Evolutionary conservation across 1,140 invertebrate genomes (phyloP).

Genomic region (Oedothorax gibbosus): DNA sequence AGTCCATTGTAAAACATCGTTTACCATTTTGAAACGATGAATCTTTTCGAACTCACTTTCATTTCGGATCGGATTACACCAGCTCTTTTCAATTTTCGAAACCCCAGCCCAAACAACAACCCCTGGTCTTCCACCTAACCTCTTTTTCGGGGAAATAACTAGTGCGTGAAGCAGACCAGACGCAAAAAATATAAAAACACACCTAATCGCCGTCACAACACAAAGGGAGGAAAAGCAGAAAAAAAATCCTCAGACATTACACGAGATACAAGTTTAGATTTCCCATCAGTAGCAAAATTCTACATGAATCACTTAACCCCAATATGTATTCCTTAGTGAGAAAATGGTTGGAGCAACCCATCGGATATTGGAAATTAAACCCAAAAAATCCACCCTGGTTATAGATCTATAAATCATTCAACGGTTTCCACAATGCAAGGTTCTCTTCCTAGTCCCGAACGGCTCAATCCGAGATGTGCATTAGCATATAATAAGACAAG

Average conservation of each 20-base stretch:
- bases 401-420: constrained; percentile 33
- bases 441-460: background rate
- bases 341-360: constrained; percentile 9
- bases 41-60: too few relatives aligned
- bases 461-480: constrained; percentile 27
- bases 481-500: constrained; percentile 56
- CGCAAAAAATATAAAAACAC: constrained; percentile 3
- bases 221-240: background rate
- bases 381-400: constrained; percentile 18
- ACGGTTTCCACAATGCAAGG: background rate
- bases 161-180: constrained; percentile 25
- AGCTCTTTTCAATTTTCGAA: too few relatives aligned
- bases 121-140: constrained; percentile 3
- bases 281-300: constrained; percentile 6
- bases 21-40: too few relatives aligned
- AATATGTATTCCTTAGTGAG: constrained; percentile 15
- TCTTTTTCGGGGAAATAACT: constrained; percentile 1
- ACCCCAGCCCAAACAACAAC: too few relatives aligned
- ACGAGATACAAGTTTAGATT: background rate
- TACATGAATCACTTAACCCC: constrained; percentile 41
- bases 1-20: too few relatives aligned
- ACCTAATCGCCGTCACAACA: constrained; percentile 22
- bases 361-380: constrained; percentile 56
- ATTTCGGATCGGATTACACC: too few relatives aligned
- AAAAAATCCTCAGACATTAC: background rate